A percentile compares a stretch with the other conserved stretches of the same genome.
phyloP scores from a whole-genome alignment of 2,888 invertebrate species.

The Monopis laevigella region DNA sequence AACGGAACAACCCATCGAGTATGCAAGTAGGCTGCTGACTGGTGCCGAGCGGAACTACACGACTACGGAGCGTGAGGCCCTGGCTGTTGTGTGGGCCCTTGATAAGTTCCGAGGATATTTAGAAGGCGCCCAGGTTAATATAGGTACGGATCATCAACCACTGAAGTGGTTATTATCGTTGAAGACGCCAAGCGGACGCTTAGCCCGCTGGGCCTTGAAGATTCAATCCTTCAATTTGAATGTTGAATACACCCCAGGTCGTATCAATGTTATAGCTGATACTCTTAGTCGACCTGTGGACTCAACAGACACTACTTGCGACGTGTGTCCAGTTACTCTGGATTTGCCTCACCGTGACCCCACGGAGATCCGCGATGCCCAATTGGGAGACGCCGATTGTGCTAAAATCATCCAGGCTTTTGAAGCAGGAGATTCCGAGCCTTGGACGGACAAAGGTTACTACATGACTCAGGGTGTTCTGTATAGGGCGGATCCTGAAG shows the following conservation, averaged over 20 bases:
- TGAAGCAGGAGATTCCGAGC: constrained; percentile 14
- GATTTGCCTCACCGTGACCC: constrained; percentile 18
- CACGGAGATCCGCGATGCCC: constrained; percentile 16
- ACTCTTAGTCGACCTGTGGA: constrained; percentile 24
- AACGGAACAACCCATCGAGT: constrained; percentile 16
- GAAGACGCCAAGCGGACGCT: constrained; percentile 36
- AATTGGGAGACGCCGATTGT: constrained; percentile 20
- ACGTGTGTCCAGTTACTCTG: constrained; percentile 17
- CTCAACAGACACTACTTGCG: constrained; percentile 12
- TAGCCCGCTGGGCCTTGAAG: constrained; percentile 40
- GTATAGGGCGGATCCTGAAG: constrained; percentile 10
- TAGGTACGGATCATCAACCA: constrained; percentile 42
- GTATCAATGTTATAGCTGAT: constrained; percentile 33
- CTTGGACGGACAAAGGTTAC: constrained; percentile 14
- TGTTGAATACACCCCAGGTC: constrained; percentile 30
- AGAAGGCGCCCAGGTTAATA: constrained; percentile 30
- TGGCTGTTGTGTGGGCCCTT: constrained; percentile 20
- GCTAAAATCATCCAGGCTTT: constrained; percentile 20
- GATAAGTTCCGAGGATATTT: constrained; percentile 24
- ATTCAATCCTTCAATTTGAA: constrained; percentile 32
- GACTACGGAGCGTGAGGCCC: constrained; percentile 38
- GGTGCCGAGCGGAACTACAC: constrained; percentile 33
- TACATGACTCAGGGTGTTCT: constrained; percentile 10
- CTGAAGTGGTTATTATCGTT: constrained; percentile 39
- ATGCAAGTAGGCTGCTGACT: constrained; percentile 22